Conservation (phyloP, 92 coral and sea anemone genomes). For the Montipora capitata region DNA sequence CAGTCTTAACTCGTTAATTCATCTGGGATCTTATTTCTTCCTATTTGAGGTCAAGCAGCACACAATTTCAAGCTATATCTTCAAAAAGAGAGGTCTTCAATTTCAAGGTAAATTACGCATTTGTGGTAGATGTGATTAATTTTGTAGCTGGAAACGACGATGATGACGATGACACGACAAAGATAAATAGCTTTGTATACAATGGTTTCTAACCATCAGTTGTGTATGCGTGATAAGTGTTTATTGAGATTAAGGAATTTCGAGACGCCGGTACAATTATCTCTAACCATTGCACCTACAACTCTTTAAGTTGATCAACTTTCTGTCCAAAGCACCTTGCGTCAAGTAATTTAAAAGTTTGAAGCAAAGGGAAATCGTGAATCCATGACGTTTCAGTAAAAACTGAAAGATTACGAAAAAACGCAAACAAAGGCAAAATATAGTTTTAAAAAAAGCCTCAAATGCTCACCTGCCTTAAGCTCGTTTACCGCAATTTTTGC, state of each 20-base stretch:
- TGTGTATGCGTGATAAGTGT: slow-evolving; percentile 1
- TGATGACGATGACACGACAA: too few species aligned
- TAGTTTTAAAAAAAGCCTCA: too few species aligned
- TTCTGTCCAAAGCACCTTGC: not conserved
- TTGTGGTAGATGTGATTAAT: not conserved
- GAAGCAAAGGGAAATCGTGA: not conserved
- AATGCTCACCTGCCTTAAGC: too few species aligned
- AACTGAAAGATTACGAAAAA: too few species aligned
- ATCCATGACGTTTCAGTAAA: too few species aligned
- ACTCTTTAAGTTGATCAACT: not conserved
- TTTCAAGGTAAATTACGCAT: not conserved
- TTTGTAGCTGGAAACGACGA: not conserved
- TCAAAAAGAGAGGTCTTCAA: not conserved
- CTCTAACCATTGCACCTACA: not conserved
- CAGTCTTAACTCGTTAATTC: not conserved
- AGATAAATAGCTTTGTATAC: not conserved
- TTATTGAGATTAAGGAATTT: not conserved
- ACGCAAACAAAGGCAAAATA: too few species aligned
- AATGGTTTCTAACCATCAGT: not conserved
- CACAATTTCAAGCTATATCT: not conserved
- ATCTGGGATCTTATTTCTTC: not conserved
- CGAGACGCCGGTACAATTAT: not conserved
- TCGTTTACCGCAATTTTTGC: too few species aligned
- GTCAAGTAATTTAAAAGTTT: not conserved
- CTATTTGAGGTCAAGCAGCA: not conserved